Evolutionary conservation across 2,888 invertebrate genomes (phyloP).

Genomic region (Drosophila mercatorum): DNA sequence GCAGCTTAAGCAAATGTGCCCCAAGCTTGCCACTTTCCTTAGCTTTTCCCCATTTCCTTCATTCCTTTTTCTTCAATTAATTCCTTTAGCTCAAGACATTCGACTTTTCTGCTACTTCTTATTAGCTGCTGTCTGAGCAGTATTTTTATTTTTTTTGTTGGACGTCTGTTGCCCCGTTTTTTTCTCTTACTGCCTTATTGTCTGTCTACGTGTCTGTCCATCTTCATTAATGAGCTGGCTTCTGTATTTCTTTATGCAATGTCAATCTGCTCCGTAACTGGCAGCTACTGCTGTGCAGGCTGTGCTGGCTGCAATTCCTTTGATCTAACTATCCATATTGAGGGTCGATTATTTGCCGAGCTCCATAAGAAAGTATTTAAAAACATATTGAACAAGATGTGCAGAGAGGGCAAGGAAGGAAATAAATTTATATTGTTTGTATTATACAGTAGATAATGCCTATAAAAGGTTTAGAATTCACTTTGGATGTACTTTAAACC

Average conservation of each 20-base stretch:
- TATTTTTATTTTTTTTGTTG: slow-evolving; percentile 22
- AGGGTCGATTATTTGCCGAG: slow-evolving; percentile 36
- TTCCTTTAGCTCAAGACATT: slow-evolving; percentile 64
- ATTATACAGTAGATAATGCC: neutral
- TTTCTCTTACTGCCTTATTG: slow-evolving; percentile 20
- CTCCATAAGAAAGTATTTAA: neutral
- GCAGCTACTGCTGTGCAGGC: slow-evolving; percentile 40
- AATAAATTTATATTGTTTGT: neutral
- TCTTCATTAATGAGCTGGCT: slow-evolving; percentile 57
- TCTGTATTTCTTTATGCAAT: slow-evolving; percentile 6
- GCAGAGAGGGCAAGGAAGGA: neutral
- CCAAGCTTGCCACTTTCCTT: slow-evolving; percentile 19
- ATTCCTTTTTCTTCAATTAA: slow-evolving; percentile 61
- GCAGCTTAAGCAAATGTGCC: slow-evolving; percentile 54
- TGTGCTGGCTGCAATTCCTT: slow-evolving; percentile 36
- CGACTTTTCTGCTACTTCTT: slow-evolving; percentile 51
- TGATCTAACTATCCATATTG: slow-evolving; percentile 37
- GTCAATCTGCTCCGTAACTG: slow-evolving; percentile 32
- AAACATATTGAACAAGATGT: neutral
- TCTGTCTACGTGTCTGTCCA: slow-evolving; percentile 49
- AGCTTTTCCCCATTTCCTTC: slow-evolving; percentile 16
- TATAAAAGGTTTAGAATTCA: neutral
- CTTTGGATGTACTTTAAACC: neutral
- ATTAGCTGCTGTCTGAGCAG: slow-evolving; percentile 54
- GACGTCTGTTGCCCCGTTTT: slow-evolving; percentile 12